Percentiles rank a stretch among this genome's conserved stretches.
phyloP scores from a whole-genome alignment of 2,797 vertebrate species.

The Scolopax bukidnonensis region DNA sequence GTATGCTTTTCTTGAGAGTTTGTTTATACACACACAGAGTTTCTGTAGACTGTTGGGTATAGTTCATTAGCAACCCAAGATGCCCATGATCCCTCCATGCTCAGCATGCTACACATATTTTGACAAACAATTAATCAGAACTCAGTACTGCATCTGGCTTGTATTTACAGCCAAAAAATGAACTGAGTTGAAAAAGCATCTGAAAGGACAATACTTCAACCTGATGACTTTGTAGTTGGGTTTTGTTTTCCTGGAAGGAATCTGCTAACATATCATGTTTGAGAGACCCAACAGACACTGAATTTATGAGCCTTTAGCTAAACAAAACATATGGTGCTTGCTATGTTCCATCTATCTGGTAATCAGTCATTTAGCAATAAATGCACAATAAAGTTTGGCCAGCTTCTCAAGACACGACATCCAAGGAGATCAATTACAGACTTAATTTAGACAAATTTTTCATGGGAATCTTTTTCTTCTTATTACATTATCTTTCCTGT shows the following conservation, averaged over 20 bases:
- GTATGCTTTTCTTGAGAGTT: neutral
- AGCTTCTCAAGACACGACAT: neutral
- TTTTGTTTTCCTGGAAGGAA: slow-evolving; percentile 65
- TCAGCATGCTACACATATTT: neutral
- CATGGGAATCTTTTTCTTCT: neutral
- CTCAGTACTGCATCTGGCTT: slow-evolving; percentile 34
- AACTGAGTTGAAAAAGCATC: slow-evolving; percentile 16
- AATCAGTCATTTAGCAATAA: slow-evolving; percentile 57
- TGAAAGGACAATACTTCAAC: slow-evolving; percentile 53
- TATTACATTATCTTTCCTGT: neutral
- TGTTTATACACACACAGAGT: neutral
- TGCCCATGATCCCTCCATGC: neutral
- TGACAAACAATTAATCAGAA: slow-evolving; percentile 53
- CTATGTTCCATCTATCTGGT: slow-evolving; percentile 6
- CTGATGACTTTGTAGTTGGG: slow-evolving; percentile 48
- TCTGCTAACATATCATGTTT: slow-evolving; percentile 43
- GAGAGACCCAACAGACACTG: slow-evolving; percentile 32
- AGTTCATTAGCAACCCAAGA: neutral
- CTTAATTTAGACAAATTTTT: slow-evolving; percentile 45
- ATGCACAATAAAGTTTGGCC: slow-evolving; percentile 23
- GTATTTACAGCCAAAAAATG: slow-evolving; percentile 19
- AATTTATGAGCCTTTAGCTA: slow-evolving; percentile 53
- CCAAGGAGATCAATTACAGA: slow-evolving; percentile 39
- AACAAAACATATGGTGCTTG: slow-evolving; percentile 59
- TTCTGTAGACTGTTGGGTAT: neutral